Base-by-base conservation (phyloP, 1,140 invertebrate species). In the Lethrus apterus region DNA sequence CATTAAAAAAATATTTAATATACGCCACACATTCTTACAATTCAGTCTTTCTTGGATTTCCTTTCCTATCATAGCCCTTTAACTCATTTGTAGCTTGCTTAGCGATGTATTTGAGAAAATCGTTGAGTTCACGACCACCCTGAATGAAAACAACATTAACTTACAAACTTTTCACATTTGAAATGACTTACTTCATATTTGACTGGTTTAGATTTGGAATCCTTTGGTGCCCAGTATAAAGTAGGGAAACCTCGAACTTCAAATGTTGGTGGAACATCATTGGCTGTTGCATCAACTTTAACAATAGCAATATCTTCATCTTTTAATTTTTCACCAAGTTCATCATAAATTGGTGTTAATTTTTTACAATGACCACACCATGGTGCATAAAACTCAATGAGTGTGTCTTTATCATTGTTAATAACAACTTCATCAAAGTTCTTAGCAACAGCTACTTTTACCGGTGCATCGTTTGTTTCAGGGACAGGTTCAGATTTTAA, bases 311-410 rank as follows among this genome's bases (percentile, higher is more conserved):
- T 80, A 50, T 90, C 78, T 69, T 99, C 95, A 58, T 86, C 71
- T 54, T 80, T 80, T 59, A 98, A 67, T 79, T 48, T 86, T 13
- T 38, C 83, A 34, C 89, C 96, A 19, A 99, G 71, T 70, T 99
- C 93, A 48, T 97, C 93, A 69, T 79, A 98, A 34, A 91, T 78
- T 17, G 96, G 96, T 1, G 90, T 80, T 11, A 99, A 73, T 66
- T 90, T 92, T 71, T 97, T 97, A 74, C 96, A 99, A 63, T 99
- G 96, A 52, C 95, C 95, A 69, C 96, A 99, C 94, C 94, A 98
- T 0, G 94, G 93, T 21, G 94, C 94, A 71, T 98, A 98, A 71
- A 98, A 98, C 69, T 98, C 94, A 53, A 99, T 82, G 3, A 99
- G 72, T 3, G 90, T 90, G 70, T 99, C 96, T 64, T 94, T 91